These are phyloP conservation scores for Strigamia maritima DNA, from an alignment of 2,888 invertebrate genomes.

Conservation along the genomic window DNA sequence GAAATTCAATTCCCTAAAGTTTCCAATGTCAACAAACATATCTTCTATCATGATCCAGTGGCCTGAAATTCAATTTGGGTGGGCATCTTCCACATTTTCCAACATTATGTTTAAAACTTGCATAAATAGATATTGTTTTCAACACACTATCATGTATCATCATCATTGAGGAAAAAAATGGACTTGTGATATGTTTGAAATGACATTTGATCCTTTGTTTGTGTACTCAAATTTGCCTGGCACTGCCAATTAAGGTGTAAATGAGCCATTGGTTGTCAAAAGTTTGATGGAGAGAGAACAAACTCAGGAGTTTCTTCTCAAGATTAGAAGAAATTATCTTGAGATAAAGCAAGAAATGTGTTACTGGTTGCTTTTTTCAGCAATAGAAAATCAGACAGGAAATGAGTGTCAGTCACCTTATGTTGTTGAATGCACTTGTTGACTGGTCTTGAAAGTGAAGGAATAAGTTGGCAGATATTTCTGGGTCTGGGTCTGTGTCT, in stretches of 20 bases:
- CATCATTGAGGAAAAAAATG: background rate
- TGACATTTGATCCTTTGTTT: background rate
- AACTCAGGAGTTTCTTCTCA: background rate
- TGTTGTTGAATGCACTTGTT: background rate
- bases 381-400: slow-evolving; percentile 2
- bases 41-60: background rate
- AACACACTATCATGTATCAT: background rate
- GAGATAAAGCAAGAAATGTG: background rate
- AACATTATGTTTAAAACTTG: too few species aligned
- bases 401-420: slow-evolving; percentile 8
- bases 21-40: background rate
- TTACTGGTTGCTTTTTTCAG: background rate
- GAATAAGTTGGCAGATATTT: background rate
- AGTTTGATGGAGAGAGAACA: background rate
- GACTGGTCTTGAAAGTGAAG: background rate
- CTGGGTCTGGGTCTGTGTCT: too few species aligned
- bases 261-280: background rate
- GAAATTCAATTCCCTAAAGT: background rate
- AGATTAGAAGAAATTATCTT: background rate
- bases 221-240: background rate
- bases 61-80: background rate
- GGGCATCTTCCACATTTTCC: background rate
- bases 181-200: background rate
- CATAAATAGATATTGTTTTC: background rate
- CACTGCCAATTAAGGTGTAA: background rate